Evolutionary conservation across 1,140 invertebrate species (phyloP), one percentile per base, ranked within the genome.

Genomic region (Cotesia typhae): DNA sequence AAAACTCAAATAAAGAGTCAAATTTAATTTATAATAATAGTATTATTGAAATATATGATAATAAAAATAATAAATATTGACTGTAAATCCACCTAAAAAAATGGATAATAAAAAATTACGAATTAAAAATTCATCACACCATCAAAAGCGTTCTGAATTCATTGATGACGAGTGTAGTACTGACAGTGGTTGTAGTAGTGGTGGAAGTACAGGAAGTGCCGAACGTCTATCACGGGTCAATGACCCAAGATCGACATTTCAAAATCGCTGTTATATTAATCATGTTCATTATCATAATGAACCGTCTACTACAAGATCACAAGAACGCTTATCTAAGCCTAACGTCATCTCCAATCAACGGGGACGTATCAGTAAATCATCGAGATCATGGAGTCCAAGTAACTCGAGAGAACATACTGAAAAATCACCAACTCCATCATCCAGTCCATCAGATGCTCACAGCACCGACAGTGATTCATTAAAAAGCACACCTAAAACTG

Each of bases 401-500:
- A 78, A 80, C 35, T 74, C 61, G 4, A 57, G 70, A 41, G 36
- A 61, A 38, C 14, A 66, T 55, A 14, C 38, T 4, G 47, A 74
- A 0, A 78, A 81, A 7, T 82, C 84, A 0, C 76, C 78, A 0
- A 75, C 79, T 0, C 82, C 82, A 41, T 84, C 84, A 0, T 79
- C 83, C 7, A 86, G 80, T 35, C 78, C 79, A 0, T 84, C 83
- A 1, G 81, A 85, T 55, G 82, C 78, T 1, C 82, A 83, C 7
- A 83, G 83, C 83, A 89, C 76, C 81, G 88, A 80, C 87, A 88
- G 70, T 87, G 91, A 79, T 81, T 92, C 72, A 84, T 88, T 78
- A 4, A 83, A 82, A 41, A 78, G 80, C n/a, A 87, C 90, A n/a
- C 90, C 90, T 35, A 92, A 91, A 9, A 90, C 90, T 1, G 87